Conservation (phyloP, 2,113 vertebrate genomes). For the Peromyscus maniculatus region DNA sequence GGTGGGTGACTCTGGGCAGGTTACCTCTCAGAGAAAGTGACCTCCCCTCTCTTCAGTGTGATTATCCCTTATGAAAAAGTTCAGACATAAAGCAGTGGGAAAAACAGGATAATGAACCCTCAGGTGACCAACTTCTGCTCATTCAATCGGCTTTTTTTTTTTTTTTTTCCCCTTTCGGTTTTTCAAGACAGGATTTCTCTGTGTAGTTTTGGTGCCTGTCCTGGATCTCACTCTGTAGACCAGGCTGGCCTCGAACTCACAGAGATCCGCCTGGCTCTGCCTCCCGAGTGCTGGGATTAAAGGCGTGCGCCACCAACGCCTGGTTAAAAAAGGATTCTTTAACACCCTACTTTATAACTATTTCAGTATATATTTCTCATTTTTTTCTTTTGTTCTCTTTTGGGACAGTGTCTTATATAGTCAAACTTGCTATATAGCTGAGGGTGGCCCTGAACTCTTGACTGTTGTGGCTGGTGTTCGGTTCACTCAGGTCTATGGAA, state of each 20-base stretch:
- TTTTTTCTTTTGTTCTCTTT: neutral
- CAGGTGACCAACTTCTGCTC: too few species aligned
- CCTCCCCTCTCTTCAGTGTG: neutral
- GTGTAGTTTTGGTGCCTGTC: too few species aligned
- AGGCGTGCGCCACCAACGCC: too few species aligned
- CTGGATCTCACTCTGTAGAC: too few species aligned
- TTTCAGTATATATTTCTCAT: conserved; percentile 26
- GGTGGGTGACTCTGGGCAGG: neutral
- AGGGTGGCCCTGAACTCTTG: neutral
- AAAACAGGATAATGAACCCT: neutral
- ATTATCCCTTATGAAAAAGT: neutral
- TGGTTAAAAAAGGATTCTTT: conserved; percentile 12
- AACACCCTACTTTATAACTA: neutral
- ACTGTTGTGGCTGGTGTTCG: neutral
- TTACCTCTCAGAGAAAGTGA: neutral
- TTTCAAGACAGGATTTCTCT: too few species aligned
- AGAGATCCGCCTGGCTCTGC: too few species aligned
- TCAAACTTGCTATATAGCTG: neutral
- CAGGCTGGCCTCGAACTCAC: too few species aligned
- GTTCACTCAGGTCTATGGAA: neutral
- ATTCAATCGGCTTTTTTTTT: too few species aligned
- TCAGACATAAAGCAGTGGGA: neutral
- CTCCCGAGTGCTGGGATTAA: too few species aligned
- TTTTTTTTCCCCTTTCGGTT: too few species aligned
- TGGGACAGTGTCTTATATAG: neutral